Base-by-base conservation (phyloP, 2,797 vertebrate species). In the Girardinus metallicus region DNA sequence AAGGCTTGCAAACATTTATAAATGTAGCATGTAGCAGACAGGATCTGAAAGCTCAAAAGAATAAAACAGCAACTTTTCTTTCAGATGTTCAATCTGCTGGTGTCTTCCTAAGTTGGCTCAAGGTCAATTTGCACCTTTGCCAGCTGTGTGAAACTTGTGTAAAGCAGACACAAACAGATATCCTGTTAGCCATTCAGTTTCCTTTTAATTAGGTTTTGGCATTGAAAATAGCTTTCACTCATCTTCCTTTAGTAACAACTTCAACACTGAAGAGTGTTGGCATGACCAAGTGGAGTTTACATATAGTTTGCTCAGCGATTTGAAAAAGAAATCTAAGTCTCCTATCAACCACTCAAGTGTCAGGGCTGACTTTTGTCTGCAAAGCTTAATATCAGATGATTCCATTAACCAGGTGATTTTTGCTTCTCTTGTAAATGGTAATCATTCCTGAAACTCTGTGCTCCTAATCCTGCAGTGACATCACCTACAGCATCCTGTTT, bases 401-500 rank as follows among this genome's bases (percentile, higher is more conserved):
- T 70, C 36, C 9, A 5, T 7, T 44, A n/a, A 71, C 12, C 13
- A 29, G 68, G 6, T 18, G 5, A 16, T 44, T 71, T 71, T 34
- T 39, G 34, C 12, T 11, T 74, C 15, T 74, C 21, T 26, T 51
- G n/a, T 23, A 72, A 53, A 66, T 47, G 83, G 73, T 21, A 68
- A 44, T 73, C 70, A 2, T 34, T 18, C 6, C 0, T 68, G 47
- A 16, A 3, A 83, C 44, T 77, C 3, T 88, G n/a, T 85, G 23
- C 41, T 71, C 11, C 41, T 26, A 73, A 75, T 77, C 68, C 71
- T 87, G 83, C 74, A 99, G 99, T 77, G 98, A 99, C 90, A 98
- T 99, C 92, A 99, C 98, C 0, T 99, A 99, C 86, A 97, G 96
- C 94, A 98, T 99, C 94, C 96, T 98, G 82, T 95, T 99, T 86